Conservation (phyloP, 1,140 invertebrate species). For the Halesus radiatus region DNA sequence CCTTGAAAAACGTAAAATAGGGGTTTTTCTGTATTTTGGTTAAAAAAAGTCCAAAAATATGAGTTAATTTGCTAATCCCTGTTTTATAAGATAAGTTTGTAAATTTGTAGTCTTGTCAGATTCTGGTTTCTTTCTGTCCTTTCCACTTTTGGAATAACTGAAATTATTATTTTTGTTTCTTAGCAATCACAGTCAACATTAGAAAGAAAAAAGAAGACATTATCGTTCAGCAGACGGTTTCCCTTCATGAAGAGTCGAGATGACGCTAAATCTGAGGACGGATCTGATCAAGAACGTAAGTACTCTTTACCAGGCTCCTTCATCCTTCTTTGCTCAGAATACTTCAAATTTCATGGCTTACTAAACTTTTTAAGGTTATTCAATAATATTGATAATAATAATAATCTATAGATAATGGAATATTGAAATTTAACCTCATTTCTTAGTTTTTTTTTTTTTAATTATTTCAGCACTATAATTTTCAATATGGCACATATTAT, state of each 20-base stretch:
- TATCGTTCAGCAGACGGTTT: slow-evolving; percentile 97
- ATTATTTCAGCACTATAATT: slow-evolving; percentile 8
- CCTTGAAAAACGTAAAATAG: too few relatives aligned
- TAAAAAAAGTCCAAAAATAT: too few relatives aligned
- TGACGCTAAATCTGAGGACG: slow-evolving; percentile 93
- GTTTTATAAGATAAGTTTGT: too few relatives aligned
- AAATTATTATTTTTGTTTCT: too few relatives aligned
- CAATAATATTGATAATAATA: not conserved
- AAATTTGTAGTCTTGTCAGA: too few relatives aligned
- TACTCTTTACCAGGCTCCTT: not conserved
- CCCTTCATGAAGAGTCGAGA: slow-evolving; percentile 99
- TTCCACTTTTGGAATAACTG: too few relatives aligned
- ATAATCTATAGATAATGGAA: not conserved
- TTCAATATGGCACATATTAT: not conserved
- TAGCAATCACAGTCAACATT: slow-evolving; percentile 87
- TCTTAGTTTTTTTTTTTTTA: too few relatives aligned
- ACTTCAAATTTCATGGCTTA: not conserved
- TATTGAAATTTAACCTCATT: not conserved
- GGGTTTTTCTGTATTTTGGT: too few relatives aligned
- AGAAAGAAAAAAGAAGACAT: slow-evolving; percentile 97
- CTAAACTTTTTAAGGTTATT: not conserved
- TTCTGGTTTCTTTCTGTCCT: too few relatives aligned
- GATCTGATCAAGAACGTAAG: slow-evolving; percentile 98
- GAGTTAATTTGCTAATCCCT: too few relatives aligned
- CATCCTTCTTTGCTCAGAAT: not conserved